phyloP scores from a whole-genome alignment of 2,797 vertebrate genomes.

The Acrossocheilus fasciatus region DNA sequence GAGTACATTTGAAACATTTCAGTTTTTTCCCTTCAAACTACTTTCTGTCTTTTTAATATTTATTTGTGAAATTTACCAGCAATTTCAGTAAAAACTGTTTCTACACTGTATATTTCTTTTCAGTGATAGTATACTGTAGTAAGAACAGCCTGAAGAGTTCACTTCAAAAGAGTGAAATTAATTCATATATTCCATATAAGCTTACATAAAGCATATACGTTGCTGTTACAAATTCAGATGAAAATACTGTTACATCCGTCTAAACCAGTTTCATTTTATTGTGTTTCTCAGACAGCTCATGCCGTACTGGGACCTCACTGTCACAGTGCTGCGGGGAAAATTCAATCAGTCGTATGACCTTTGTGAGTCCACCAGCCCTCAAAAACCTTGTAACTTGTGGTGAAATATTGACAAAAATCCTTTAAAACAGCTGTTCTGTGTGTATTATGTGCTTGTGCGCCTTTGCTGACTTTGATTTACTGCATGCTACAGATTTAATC shows the following conservation, averaged over 20 bases:
- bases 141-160: background rate
- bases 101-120: background rate
- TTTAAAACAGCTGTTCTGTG: background rate
- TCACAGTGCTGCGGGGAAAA: slow-evolving; percentile 79
- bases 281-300: slow-evolving; percentile 57
- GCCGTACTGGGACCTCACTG: slow-evolving; percentile 73
- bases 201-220: background rate
- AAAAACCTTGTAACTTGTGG: background rate
- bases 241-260: background rate
- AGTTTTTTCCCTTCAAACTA: no score
- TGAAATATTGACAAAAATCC: background rate
- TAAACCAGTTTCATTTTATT: background rate
- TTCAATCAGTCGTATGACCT: slow-evolving; percentile 72
- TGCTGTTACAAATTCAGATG: background rate
- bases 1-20: background rate
- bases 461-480: background rate
- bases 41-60: background rate
- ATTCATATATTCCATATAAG: background rate
- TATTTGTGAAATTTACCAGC: background rate
- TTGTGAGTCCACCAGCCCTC: slow-evolving; percentile 67
- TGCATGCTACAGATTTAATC: background rate
- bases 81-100: background rate
- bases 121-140: background rate
- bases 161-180: background rate
- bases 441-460: background rate